A percentile compares a stretch with the other conserved stretches of the same genome.
These are phyloP conservation scores for Lepidurus packardi DNA, from an alignment of 1,140 invertebrate species.

Conservation along the genomic window DNA sequence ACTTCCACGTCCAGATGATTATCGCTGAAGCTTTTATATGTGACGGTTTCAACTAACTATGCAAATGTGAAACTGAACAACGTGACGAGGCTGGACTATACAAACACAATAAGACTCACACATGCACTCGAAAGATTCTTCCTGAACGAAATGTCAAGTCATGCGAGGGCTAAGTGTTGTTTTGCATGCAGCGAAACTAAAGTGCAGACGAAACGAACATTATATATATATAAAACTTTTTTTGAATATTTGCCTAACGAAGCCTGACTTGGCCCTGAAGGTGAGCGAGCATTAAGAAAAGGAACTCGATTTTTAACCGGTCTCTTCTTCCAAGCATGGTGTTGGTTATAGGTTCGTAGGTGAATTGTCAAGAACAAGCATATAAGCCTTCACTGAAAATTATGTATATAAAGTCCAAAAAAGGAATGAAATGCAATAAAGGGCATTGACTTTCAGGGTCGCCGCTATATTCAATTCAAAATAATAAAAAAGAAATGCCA, in stretches of 20 bases:
- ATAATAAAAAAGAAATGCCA: neutral
- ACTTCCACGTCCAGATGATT: neutral
- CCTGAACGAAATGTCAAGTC: neutral
- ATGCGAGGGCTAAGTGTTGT: slow-evolving; percentile 10
- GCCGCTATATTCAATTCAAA: neutral
- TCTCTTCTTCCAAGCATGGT: neutral
- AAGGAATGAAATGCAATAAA: too few species aligned
- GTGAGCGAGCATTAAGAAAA: neutral
- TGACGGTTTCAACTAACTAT: neutral
- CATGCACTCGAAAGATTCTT: neutral
- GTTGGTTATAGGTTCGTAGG: too few species aligned
- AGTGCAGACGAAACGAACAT: neutral
- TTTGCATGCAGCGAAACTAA: neutral
- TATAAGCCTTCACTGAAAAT: too few species aligned
- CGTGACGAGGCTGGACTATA: neutral
- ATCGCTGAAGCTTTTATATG: neutral
- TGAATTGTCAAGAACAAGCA: too few species aligned
- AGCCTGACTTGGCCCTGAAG: neutral
- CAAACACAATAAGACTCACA: neutral
- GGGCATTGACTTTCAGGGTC: neutral
- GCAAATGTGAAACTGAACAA: neutral
- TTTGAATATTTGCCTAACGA: neutral
- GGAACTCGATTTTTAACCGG: neutral
- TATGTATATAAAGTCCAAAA: too few species aligned
- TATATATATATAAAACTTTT: neutral